A percentile compares a stretch with the other conserved stretches of the same genome.
Evolutionary conservation across 2,888 invertebrate species (phyloP).

Genomic region (Erynnis tages): DNA sequence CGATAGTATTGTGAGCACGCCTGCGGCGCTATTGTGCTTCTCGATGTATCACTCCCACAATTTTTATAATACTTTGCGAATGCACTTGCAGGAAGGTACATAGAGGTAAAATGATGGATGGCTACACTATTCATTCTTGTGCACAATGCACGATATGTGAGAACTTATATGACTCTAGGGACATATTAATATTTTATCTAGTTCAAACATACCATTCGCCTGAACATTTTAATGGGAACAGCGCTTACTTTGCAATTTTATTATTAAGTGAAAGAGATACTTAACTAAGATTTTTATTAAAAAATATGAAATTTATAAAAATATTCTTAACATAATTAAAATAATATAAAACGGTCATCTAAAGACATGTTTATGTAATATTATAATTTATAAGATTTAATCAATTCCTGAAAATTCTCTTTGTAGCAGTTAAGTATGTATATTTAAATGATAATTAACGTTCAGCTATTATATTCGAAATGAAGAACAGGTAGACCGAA

Average conservation of each 20-base stretch:
- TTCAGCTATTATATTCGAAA: slow-evolving; percentile 31
- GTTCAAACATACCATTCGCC: not conserved
- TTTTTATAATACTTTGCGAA: slow-evolving; percentile 68
- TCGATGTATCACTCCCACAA: slow-evolving; percentile 78
- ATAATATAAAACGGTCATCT: too few species aligned
- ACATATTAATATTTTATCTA: slow-evolving; percentile 35
- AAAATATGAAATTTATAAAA: too few species aligned
- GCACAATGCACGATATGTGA: slow-evolving; percentile 44
- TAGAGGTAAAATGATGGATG: slow-evolving; percentile 65
- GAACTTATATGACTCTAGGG: slow-evolving; percentile 73
- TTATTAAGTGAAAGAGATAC: too few species aligned
- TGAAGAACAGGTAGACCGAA: slow-evolving; percentile 53
- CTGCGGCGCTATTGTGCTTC: slow-evolving; percentile 66
- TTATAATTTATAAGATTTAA: too few species aligned
- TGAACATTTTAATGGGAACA: not conserved
- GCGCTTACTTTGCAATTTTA: too few species aligned
- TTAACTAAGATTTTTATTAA: too few species aligned
- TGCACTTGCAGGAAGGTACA: slow-evolving; percentile 61
- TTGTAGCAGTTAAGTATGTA: too few species aligned
- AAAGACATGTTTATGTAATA: too few species aligned
- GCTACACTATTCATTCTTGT: slow-evolving; percentile 29
- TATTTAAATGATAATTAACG: too few species aligned
- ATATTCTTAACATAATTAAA: too few species aligned
- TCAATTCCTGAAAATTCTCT: too few species aligned
- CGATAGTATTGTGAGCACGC: slow-evolving; percentile 75